Base-by-base conservation (phyloP, 2,888 invertebrate genomes). In the Gari tellinella region DNA sequence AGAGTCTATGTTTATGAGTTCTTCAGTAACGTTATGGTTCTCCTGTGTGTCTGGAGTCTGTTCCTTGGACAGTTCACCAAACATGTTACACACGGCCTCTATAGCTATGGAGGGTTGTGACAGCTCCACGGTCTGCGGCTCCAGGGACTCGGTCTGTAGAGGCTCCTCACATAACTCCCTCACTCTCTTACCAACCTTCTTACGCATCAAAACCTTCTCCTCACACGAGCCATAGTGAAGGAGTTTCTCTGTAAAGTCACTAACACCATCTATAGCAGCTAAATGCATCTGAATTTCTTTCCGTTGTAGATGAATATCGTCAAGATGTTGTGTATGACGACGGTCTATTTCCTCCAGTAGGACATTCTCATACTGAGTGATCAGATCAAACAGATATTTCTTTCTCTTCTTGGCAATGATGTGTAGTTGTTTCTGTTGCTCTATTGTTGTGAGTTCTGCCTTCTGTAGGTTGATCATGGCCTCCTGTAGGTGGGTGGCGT, bases 161-260 rank as follows among this genome's bases (percentile, higher is more conserved):
- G 84, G 80, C 37, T 82, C 81, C 53, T 88, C 88, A 67, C 86
- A 88, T 19, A 89, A 77, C 51, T 88, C 86, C 46, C 87, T 66
- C 23, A 89, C 83, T 15, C 88, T 56, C 21, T 84, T 79, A 1
- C 88, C 87, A 10, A 89, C 84, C 49, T 85, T 86, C 48, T 86
- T 85, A 5, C 88, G 69, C 83, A 88, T 75, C n/a, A 82, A 69
- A 14, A 89, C 88, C 69, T 89, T 89, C 61, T 89, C 88, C 48
- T 89, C 88, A 62, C 81, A 86, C 3, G 86, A 86, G 10, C 88
- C 88, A 66, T 86, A 89, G 8, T 82, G 73, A 14, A 86, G 55
- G 3, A 89, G 85, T 56, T 86, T 89, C 45, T 88, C 86, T 1
- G 88, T 86, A 57, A 89, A 83, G 48, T 88, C 86, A 17, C 77